Percentiles rank a stretch among this genome's conserved stretches.
Evolutionary conservation across 30 jellyfish, hydroid and myxozoan genomes (phyloP).

Genomic region (Calvadosia cruxmelitensis): DNA sequence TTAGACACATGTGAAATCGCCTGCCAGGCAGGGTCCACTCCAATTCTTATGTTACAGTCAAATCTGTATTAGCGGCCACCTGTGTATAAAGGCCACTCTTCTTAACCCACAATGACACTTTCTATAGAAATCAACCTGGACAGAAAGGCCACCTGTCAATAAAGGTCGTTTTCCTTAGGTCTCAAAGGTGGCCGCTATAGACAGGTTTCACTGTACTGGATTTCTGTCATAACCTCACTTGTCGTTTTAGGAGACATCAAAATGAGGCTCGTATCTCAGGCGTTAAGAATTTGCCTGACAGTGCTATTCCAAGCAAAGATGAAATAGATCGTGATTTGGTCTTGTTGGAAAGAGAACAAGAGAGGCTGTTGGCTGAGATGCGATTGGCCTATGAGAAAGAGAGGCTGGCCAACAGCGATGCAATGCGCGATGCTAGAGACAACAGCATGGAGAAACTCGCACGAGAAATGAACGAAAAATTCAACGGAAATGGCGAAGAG

Average conservation of each 20-base stretch:
- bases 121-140: no score
- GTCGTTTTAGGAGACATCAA: conserved; percentile 41
- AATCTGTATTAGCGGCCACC: no score
- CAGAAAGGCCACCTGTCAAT: no score
- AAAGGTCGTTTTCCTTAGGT: no score
- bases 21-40: no score
- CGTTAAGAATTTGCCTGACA: conserved; percentile 44
- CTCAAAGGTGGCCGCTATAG: no score
- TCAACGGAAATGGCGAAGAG: conserved; percentile 42
- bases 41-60: no score
- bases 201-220: no score
- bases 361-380: conserved; percentile 57
- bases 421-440: conserved; percentile 18
- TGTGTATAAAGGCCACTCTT: no score
- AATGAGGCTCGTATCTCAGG: conserved; percentile 84
- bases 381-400: conserved; percentile 67
- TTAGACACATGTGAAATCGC: no score
- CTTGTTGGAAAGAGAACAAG: conserved; percentile 65
- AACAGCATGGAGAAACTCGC: conserved; percentile 58
- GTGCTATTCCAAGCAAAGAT: conserved; percentile 49
- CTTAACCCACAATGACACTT: no score
- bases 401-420: conserved; percentile 25
- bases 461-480: conserved; percentile 39
- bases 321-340: conserved; percentile 50
- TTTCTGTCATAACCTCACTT: no score